Conservation (phyloP, 2,113 vertebrate genomes). For the Budorcas taxicolor region DNA sequence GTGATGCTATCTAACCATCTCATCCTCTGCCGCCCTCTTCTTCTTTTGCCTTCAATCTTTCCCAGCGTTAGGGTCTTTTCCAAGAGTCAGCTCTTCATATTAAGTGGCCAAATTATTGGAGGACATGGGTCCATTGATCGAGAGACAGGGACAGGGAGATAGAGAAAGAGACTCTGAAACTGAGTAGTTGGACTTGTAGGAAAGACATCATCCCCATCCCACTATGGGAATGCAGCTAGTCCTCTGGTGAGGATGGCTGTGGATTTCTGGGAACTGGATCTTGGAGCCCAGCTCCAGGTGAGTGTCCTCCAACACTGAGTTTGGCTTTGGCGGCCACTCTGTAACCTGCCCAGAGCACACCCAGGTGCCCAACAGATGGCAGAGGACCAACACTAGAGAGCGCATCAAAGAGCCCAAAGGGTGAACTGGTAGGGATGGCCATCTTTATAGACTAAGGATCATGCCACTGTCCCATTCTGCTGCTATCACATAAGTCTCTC, state of each 20-base stretch:
- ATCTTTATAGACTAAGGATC: not conserved
- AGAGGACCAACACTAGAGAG: not conserved
- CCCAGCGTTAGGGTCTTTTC: not conserved
- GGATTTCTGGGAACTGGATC: not conserved
- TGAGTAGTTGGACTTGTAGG: not conserved
- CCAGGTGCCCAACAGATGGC: not conserved
- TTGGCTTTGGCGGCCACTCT: not conserved
- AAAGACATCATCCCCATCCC: not conserved
- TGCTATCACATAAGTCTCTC: not conserved
- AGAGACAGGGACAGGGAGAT: no score
- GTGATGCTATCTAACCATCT: not conserved
- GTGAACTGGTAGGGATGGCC: not conserved
- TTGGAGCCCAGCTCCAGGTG: not conserved
- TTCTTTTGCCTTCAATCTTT: not conserved
- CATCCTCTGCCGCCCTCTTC: not conserved
- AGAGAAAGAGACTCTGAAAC: not conserved
- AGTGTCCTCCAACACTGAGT: not conserved
- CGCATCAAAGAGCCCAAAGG: not conserved
- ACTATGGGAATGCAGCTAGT: not conserved
- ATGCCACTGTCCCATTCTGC: not conserved
- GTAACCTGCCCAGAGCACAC: not conserved
- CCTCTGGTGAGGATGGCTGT: not conserved
- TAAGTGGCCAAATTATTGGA: not conserved
- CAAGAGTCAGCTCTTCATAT: not conserved
- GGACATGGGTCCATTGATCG: not conserved